Evolutionary conservation across 2,888 invertebrate genomes (phyloP).

Genomic region (Drosophila paranaensis): DNA sequence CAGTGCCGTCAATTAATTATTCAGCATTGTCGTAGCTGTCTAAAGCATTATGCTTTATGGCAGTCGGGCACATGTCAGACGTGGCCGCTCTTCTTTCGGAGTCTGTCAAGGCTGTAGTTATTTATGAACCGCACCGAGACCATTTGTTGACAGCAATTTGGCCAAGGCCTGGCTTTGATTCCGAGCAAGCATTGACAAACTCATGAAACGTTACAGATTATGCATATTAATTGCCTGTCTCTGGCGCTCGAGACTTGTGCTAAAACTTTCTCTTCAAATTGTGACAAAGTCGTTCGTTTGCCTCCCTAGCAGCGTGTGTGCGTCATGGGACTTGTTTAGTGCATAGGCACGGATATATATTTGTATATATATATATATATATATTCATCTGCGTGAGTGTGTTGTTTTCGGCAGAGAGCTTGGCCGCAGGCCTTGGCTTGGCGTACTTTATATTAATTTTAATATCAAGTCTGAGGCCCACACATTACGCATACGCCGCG

Average conservation of each 20-base stretch:
- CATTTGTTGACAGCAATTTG: conserved; percentile 67
- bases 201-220: conserved; percentile 63
- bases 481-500: conserved; percentile 48
- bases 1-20: conserved; percentile 63
- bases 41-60: conserved; percentile 43
- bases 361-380: not conserved
- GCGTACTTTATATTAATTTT: conserved; percentile 36
- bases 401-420: not conserved
- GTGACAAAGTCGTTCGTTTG: conserved; percentile 24
- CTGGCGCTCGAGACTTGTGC: conserved; percentile 20
- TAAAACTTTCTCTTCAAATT: conserved; percentile 21
- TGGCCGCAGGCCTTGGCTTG: conserved; percentile 14
- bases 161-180: conserved; percentile 51
- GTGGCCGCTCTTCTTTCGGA: conserved; percentile 24
- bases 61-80: conserved; percentile 63
- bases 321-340: conserved; percentile 42
- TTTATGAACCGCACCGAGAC: conserved; percentile 59
- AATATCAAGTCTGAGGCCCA: conserved; percentile 24
- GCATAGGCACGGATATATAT: not conserved
- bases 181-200: conserved; percentile 46
- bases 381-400: not conserved
- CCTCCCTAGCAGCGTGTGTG: conserved; percentile 7
- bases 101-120: conserved; percentile 60
- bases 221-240: conserved; percentile 72
- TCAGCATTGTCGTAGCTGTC: conserved; percentile 38